phyloP scores from a whole-genome alignment of 2,888 invertebrate species.

The Mamestra brassicae region DNA sequence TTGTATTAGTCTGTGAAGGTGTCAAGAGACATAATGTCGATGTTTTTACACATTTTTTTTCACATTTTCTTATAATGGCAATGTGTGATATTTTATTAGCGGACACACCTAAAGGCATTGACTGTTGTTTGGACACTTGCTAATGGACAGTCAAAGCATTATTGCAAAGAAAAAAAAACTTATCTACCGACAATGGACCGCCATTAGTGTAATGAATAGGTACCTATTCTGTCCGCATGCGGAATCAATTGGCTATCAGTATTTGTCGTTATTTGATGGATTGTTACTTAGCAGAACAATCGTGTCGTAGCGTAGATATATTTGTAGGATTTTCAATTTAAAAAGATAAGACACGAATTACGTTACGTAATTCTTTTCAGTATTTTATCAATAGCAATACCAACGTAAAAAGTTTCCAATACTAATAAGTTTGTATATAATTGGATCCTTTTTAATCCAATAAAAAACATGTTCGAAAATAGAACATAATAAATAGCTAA shows the following conservation, averaged over 20 bases:
- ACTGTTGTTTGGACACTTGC: slow-evolving; percentile 77
- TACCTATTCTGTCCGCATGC: slow-evolving; percentile 71
- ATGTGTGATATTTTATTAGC: slow-evolving; percentile 69
- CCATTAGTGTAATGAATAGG: slow-evolving; percentile 81
- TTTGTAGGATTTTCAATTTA: slow-evolving; percentile 51
- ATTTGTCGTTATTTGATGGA: slow-evolving; percentile 74
- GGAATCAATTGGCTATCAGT: slow-evolving; percentile 76
- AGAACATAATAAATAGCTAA: slow-evolving; percentile 59
- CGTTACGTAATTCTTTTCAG: slow-evolving; percentile 18
- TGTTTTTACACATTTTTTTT: slow-evolving; percentile 52
- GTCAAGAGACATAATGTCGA: slow-evolving; percentile 45
- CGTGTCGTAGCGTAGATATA: slow-evolving; percentile 43
- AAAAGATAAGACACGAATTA: slow-evolving; percentile 32
- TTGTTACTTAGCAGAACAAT: slow-evolving; percentile 62
- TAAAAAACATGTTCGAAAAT: slow-evolving; percentile 40
- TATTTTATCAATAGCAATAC: slow-evolving; percentile 12
- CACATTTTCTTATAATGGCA: slow-evolving; percentile 43
- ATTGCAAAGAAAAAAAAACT: slow-evolving; percentile 66
- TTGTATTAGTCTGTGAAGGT: slow-evolving; percentile 51
- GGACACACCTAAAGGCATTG: slow-evolving; percentile 74
- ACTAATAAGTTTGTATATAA: slow-evolving; percentile 26
- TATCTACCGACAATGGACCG: slow-evolving; percentile 75
- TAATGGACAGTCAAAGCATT: slow-evolving; percentile 74
- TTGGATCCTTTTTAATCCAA: slow-evolving; percentile 17
- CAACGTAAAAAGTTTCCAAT: slow-evolving; percentile 3